phyloP scores from a whole-genome alignment of 2,888 invertebrate species.

The Heliconius erato region DNA sequence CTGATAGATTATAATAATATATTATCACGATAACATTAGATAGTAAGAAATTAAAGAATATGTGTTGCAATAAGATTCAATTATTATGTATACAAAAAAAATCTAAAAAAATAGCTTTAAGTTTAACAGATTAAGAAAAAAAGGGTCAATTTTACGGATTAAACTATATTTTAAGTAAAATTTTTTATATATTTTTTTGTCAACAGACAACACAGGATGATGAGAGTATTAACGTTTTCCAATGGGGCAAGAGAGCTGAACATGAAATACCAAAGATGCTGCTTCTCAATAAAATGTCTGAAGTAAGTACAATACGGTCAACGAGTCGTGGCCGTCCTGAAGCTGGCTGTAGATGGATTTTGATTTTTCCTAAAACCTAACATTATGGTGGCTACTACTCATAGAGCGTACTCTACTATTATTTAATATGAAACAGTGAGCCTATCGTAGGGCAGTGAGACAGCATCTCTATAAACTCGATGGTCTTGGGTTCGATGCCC shows the following conservation, averaged over 20 bases:
- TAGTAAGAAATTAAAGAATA: background rate
- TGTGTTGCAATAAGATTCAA: background rate
- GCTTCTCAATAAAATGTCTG: conserved; percentile 82
- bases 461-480: too few species aligned
- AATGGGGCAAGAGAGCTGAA: conserved; percentile 84
- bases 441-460: too few species aligned
- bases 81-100: too few species aligned
- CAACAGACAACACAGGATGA: background rate
- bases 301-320: conserved; percentile 65
- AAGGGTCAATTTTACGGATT: too few species aligned
- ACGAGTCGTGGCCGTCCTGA: background rate
- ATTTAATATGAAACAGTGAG: too few species aligned
- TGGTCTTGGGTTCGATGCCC: too few species aligned
- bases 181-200: background rate
- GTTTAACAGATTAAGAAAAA: too few species aligned
- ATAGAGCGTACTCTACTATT: too few species aligned
- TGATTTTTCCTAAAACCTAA: too few species aligned
- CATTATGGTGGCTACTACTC: too few species aligned
- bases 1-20: too few species aligned
- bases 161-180: background rate
- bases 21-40: background rate
- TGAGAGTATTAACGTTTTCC: conserved; percentile 62
- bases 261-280: conserved; percentile 80
- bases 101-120: background rate
- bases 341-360: background rate